These are phyloP conservation scores for Platyura marginata DNA, from an alignment of 1,140 invertebrate species.

Conservation along the genomic window DNA sequence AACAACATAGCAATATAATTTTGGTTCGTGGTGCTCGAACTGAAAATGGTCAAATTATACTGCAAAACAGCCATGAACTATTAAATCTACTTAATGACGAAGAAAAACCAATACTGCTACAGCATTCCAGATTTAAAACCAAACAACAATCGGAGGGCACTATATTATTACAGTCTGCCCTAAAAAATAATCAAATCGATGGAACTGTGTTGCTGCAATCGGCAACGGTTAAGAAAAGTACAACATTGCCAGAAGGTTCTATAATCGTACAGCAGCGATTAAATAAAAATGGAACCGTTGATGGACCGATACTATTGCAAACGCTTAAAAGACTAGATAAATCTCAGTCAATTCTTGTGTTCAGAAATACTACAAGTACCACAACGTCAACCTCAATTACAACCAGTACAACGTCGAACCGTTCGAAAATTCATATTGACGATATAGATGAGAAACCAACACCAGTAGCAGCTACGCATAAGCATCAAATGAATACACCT, in stretches of 20 bases:
- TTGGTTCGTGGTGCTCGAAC: slow-evolving; percentile 22
- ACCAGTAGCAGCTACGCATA: slow-evolving; percentile 9
- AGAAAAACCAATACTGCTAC: slow-evolving; percentile 3
- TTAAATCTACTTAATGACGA: slow-evolving; percentile 19
- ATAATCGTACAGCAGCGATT: slow-evolving; percentile 4
- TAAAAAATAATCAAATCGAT: slow-evolving; percentile 15
- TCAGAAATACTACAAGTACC: slow-evolving; percentile 14
- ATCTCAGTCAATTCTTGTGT: slow-evolving; percentile 22
- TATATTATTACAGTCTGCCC: slow-evolving; percentile 6
- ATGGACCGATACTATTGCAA: slow-evolving; percentile 20
- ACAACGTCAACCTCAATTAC: too few relatives aligned
- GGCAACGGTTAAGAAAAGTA: not conserved
- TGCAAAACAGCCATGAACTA: slow-evolving; percentile 23
- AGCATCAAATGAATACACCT: slow-evolving; percentile 22
- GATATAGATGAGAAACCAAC: slow-evolving; percentile 3
- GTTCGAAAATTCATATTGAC: not conserved
- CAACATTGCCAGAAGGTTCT: slow-evolving; percentile 4
- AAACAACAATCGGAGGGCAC: not conserved
- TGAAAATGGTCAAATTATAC: slow-evolving; percentile 24
- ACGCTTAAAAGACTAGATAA: slow-evolving; percentile 22
- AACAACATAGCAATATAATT: slow-evolving; percentile 20
- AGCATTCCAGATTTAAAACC: slow-evolving; percentile 9
- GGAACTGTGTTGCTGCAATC: slow-evolving; percentile 4
- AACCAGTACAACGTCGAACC: not conserved
- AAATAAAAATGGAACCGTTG: slow-evolving; percentile 9